phyloP scores from a whole-genome alignment of 1,140 invertebrate species.

The Drosophila melanogaster region DNA sequence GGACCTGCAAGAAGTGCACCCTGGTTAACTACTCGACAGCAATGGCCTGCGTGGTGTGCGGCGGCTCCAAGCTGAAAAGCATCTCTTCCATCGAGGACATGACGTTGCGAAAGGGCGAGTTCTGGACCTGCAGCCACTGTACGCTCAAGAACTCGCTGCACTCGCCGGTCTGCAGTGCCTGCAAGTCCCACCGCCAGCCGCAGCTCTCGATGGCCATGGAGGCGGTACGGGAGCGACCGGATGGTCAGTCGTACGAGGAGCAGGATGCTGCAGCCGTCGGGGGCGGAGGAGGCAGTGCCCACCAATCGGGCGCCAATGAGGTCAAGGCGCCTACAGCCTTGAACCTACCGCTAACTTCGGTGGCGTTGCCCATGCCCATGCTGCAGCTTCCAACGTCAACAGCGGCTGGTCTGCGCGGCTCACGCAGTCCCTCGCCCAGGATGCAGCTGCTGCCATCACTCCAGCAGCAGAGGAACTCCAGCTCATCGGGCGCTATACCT shows the following conservation, averaged over 20 bases:
- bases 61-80: slow-evolving; percentile 90
- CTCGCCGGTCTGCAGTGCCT: slow-evolving; percentile 90
- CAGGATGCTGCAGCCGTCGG: slow-evolving; percentile 35
- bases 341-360: slow-evolving; percentile 28
- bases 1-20: slow-evolving; percentile 95
- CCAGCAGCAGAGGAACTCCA: slow-evolving; percentile 3
- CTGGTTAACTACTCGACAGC: slow-evolving; percentile 90
- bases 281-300: not conserved
- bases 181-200: slow-evolving; percentile 86
- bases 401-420: slow-evolving; percentile 44
- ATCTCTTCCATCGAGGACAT: slow-evolving; percentile 88
- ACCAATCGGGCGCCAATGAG: slow-evolving; percentile 1
- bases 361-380: slow-evolving; percentile 15
- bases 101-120: slow-evolving; percentile 90
- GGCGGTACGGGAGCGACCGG: slow-evolving; percentile 62
- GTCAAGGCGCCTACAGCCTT: slow-evolving; percentile 13
- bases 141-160: slow-evolving; percentile 93
- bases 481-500: slow-evolving; percentile 66
- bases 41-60: slow-evolving; percentile 92
- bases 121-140: slow-evolving; percentile 91
- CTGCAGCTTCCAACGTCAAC: slow-evolving; percentile 45
- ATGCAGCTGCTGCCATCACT: slow-evolving; percentile 25
- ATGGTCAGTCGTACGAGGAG: slow-evolving; percentile 68
- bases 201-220: slow-evolving; percentile 54
- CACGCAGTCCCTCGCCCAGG: slow-evolving; percentile 65